Evolutionary conservation across 2,888 invertebrate genomes (phyloP).

Genomic region (Melangyna quadrimaculata): DNA sequence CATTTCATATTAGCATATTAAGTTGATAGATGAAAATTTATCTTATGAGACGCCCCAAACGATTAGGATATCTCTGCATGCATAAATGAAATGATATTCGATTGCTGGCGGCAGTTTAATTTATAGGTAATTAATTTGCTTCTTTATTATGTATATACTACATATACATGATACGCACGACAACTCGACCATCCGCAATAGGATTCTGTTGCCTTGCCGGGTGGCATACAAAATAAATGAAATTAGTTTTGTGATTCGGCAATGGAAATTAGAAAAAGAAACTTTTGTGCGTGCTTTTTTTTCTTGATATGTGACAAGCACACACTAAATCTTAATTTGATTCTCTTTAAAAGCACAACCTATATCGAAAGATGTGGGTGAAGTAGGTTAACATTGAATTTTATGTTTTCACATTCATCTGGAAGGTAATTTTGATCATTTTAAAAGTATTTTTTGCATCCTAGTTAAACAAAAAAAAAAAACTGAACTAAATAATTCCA

Average conservation of each 20-base stretch:
- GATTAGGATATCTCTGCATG: slow-evolving; percentile 70
- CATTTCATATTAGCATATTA: slow-evolving; percentile 69
- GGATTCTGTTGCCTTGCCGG: background rate
- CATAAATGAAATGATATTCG: slow-evolving; percentile 63
- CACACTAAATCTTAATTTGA: background rate
- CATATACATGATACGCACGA: slow-evolving; percentile 23
- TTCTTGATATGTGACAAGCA: background rate
- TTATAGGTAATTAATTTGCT: slow-evolving; percentile 69
- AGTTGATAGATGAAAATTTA: slow-evolving; percentile 71
- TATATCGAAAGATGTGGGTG: background rate
- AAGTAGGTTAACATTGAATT: background rate
- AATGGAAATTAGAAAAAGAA: slow-evolving; percentile 8
- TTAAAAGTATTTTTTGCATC: too few relatives aligned
- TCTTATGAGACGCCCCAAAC: slow-evolving; percentile 69
- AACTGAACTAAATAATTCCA: too few relatives aligned
- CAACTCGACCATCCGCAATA: slow-evolving; percentile 10
- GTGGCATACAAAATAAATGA: slow-evolving; percentile 6
- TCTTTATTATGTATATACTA: background rate
- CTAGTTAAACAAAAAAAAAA: too few relatives aligned
- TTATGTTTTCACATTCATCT: background rate
- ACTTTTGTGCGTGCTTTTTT: background rate
- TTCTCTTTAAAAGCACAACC: too few relatives aligned
- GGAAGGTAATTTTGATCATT: too few relatives aligned
- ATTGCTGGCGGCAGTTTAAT: slow-evolving; percentile 54
- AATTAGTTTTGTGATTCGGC: slow-evolving; percentile 18